Conservation (phyloP, 2,888 invertebrate species). For the Hedya salicella region DNA sequence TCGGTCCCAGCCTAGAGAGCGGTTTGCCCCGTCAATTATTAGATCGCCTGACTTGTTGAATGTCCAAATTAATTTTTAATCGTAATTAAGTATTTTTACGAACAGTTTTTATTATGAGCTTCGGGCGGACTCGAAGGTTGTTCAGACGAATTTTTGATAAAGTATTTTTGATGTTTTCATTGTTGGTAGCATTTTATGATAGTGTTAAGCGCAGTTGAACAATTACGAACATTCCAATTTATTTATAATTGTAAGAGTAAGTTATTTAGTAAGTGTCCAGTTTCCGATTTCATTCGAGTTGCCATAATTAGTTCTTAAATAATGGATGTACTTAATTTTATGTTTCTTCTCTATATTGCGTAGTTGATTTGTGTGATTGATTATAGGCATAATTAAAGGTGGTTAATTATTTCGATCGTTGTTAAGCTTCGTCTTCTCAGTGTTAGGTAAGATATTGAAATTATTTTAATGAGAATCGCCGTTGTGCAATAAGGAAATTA, state of each 20-base stretch:
- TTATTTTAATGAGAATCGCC: constrained; percentile 52
- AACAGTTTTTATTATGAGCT: constrained; percentile 55
- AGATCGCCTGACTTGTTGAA: constrained; percentile 63
- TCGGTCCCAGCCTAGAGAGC: constrained; percentile 52
- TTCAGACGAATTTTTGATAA: constrained; percentile 68
- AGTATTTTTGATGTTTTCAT: constrained; percentile 75
- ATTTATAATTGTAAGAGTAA: constrained; percentile 62
- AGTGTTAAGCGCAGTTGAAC: constrained; percentile 59
- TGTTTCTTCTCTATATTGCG: constrained; percentile 53
- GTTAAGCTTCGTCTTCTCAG: constrained; percentile 60
- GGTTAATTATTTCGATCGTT: constrained; percentile 44
- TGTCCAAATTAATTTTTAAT: constrained; percentile 78
- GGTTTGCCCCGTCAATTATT: constrained; percentile 80
- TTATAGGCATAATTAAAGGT: constrained; percentile 48
- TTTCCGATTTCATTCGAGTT: constrained; percentile 66
- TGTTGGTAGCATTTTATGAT: constrained; percentile 76
- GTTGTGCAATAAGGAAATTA: constrained; percentile 66
- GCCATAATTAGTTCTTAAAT: constrained; percentile 75
- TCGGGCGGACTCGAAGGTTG: constrained; percentile 53
- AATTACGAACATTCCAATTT: constrained; percentile 72
- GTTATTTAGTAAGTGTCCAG: constrained; percentile 54
- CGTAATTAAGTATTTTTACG: constrained; percentile 58
- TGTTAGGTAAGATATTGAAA: constrained; percentile 59
- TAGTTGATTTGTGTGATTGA: constrained; percentile 50
- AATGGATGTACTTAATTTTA: constrained; percentile 76